Evolutionary conservation across 2,113 vertebrate species (phyloP).

Genomic region (Microtus ochrogaster): DNA sequence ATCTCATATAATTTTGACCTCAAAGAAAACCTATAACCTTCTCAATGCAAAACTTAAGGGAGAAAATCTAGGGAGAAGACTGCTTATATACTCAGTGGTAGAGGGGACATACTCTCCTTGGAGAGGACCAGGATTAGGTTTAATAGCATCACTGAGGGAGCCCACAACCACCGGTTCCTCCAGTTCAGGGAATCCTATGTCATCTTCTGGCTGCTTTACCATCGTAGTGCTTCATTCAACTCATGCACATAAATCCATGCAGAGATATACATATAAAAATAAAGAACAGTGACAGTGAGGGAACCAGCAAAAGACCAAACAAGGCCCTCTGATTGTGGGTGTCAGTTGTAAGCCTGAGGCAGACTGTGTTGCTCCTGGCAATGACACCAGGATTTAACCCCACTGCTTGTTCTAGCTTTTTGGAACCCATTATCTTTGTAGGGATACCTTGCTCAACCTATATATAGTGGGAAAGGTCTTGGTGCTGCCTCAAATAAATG

Average conservation of each 20-base stretch:
- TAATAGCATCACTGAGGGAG: not conserved
- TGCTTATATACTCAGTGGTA: not conserved
- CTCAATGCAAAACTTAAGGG: not conserved
- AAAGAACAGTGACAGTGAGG: not conserved
- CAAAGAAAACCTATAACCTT: not conserved
- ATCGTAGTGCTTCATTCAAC: not conserved
- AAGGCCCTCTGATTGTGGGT: too few species aligned
- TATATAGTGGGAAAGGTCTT: too few species aligned
- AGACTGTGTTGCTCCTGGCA: too few species aligned
- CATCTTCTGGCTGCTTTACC: not conserved
- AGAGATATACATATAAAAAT: not conserved
- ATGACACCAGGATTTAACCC: too few species aligned
- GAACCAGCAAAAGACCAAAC: too few species aligned
- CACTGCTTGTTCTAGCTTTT: too few species aligned
- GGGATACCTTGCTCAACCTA: too few species aligned
- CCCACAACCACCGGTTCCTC: too few species aligned
- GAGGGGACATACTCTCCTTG: not conserved
- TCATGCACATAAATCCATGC: too few species aligned
- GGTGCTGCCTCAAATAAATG: too few species aligned
- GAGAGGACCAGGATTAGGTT: not conserved
- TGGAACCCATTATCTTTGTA: too few species aligned
- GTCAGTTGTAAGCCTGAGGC: too few species aligned
- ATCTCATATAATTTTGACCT: not conserved
- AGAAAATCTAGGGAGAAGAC: not conserved
- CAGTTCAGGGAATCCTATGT: accelerated